Conservation (phyloP, 2,888 invertebrate genomes). For the Eupithecia tripunctaria region DNA sequence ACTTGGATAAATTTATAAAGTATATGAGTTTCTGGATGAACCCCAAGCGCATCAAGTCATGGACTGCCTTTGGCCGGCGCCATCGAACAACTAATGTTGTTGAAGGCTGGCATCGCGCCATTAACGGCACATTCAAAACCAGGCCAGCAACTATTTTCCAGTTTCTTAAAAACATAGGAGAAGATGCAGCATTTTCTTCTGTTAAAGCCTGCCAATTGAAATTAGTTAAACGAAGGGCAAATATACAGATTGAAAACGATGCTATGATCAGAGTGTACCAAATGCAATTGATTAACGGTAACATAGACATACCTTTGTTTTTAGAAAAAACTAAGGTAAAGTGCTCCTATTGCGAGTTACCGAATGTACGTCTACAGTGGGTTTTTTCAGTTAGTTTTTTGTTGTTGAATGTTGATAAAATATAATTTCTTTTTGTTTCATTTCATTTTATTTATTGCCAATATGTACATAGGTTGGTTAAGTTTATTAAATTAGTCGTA, state of each 20-base stretch:
- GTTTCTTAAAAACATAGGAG: slow-evolving; percentile 7
- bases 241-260: slow-evolving; percentile 28
- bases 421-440: too few relatives aligned
- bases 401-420: too few relatives aligned
- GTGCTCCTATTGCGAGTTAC: neutral
- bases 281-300: slow-evolving; percentile 28
- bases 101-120: neutral
- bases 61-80: slow-evolving; percentile 15
- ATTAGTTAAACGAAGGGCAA: slow-evolving; percentile 25
- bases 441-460: too few relatives aligned
- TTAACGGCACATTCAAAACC: neutral
- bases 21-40: slow-evolving; percentile 19
- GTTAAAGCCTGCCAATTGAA: slow-evolving; percentile 26
- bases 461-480: too few relatives aligned
- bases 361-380: neutral
- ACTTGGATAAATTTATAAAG: slow-evolving; percentile 29
- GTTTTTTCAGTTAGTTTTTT: too few relatives aligned
- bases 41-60: slow-evolving; percentile 23
- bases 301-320: slow-evolving; percentile 2
- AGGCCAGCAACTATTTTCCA: slow-evolving; percentile 3
- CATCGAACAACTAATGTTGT: slow-evolving; percentile 11
- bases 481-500: too few relatives aligned
- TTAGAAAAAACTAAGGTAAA: neutral
- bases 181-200: slow-evolving; percentile 19
- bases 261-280: slow-evolving; percentile 28